These are phyloP conservation scores for Strigamia crassipes DNA, from an alignment of 2,888 invertebrate species.

Conservation along the genomic window DNA sequence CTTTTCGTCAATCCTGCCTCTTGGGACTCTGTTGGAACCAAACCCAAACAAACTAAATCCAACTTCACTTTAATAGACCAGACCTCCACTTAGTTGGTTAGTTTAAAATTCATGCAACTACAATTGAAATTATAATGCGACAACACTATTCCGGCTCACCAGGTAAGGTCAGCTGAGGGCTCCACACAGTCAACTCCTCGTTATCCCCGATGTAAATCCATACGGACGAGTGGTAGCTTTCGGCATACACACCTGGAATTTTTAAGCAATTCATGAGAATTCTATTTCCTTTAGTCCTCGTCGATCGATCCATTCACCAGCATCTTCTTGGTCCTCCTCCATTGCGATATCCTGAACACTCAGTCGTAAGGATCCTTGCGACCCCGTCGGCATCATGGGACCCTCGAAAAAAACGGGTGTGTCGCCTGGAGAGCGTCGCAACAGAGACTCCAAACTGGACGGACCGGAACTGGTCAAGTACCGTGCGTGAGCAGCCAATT, in stretches of 20 bases:
- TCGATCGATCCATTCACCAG: not conserved
- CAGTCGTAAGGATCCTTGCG: slow-evolving; percentile 41
- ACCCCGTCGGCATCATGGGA: slow-evolving; percentile 43
- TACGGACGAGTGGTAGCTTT: slow-evolving; percentile 71
- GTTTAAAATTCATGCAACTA: slow-evolving; percentile 52
- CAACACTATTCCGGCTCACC: slow-evolving; percentile 52
- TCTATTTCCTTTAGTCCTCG: not conserved
- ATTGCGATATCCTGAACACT: slow-evolving; percentile 41
- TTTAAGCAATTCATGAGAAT: slow-evolving; percentile 1
- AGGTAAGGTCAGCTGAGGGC: slow-evolving; percentile 36
- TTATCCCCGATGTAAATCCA: slow-evolving; percentile 78
- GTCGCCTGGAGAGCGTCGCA: slow-evolving; percentile 45
- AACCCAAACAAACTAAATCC: not conserved
- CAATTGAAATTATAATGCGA: no score
- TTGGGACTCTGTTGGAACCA: slow-evolving; percentile 20
- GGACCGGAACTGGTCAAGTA: slow-evolving; percentile 33
- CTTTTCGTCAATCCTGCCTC: slow-evolving; percentile 35
- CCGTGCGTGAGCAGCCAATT: slow-evolving; percentile 28
- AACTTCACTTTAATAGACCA: no score
- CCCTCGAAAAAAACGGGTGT: slow-evolving; percentile 46
- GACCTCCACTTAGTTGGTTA: not conserved
- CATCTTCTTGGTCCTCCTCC: slow-evolving; percentile 23
- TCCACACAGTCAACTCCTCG: slow-evolving; percentile 71
- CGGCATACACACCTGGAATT: slow-evolving; percentile 70
- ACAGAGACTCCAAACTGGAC: slow-evolving; percentile 48